Base-by-base conservation (phyloP, 2,113 vertebrate species). In the Rallus limicola region DNA sequence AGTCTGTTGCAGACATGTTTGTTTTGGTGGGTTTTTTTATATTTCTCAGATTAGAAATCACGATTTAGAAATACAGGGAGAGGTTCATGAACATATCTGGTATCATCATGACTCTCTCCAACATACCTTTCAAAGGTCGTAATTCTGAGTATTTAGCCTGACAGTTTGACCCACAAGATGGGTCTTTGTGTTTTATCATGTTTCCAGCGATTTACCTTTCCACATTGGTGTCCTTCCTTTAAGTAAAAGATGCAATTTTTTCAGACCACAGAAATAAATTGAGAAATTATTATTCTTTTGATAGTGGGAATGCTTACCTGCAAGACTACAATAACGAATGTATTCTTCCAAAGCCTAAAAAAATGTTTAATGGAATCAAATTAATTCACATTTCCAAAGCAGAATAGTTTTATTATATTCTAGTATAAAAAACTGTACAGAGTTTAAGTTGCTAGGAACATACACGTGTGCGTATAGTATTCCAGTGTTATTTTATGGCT, bases 141-240 rank as follows among this genome's bases (percentile, higher is more conserved):
- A 46, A 52, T 26, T 38, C 50, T 70, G 25, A 78, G 7, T 68
- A 42, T 63, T 90, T 87, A 48, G 10, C 9, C 38, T 94, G n/a
- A 60, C 0, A 0, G n/a, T 58, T 64, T 68, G 58, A 60, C 34
- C n/a, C 13, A 42, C 34, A 60, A 33, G 38, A 48, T 48, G 3
- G 2, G 16, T 53, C 48, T 64, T 82, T 38, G 10, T 29, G 5
- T 87, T 91, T 95, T 71, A 42, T 59, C 13, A 13, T 11, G 3
- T 75, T 86, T 83, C 38, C 2, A 6, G 23, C 44, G 71, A 60
- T 70, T 75, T 62, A 55, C 2, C 8, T 18, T 92, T 91, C 23
- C 6, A 14, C 2, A 3, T 72, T 79, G 10, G 5, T 29, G 18
- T 67, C 36, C 24, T 90, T 76, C 33, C 6, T 80, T 75, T 78